These are phyloP conservation scores for Gadus chalcogrammus DNA, from an alignment of 2,113 vertebrate genomes.

Conservation along the genomic window DNA sequence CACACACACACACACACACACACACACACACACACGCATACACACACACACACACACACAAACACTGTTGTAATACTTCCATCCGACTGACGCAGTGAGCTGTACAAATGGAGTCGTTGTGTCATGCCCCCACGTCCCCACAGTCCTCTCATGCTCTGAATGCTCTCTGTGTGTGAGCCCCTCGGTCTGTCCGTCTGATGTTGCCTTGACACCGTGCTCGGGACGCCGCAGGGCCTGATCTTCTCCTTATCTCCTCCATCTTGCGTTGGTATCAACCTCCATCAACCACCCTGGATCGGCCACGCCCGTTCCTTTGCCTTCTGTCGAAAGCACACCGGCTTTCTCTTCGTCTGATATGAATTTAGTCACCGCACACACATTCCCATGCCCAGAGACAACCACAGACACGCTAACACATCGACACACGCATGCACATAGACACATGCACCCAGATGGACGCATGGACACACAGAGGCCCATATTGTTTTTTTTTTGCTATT, in stretches of 20 bases:
- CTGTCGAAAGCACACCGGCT: conserved; percentile 1
- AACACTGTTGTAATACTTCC: too few species aligned
- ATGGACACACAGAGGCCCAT: background rate
- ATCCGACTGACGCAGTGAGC: too few species aligned
- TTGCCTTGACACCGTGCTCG: too few species aligned
- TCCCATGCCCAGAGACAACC: background rate
- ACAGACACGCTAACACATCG: background rate
- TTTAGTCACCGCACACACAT: background rate
- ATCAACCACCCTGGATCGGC: conserved; percentile 1
- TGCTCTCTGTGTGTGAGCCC: too few species aligned
- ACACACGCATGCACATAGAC: background rate
- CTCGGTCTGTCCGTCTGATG: too few species aligned
- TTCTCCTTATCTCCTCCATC: conserved; percentile 18
- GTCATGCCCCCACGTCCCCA: too few species aligned
- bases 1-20: too few species aligned
- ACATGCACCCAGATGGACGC: background rate
- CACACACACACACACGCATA: too few species aligned
- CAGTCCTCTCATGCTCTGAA: too few species aligned
- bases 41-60: too few species aligned
- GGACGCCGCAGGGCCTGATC: conserved; percentile 10
- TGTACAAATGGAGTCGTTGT: too few species aligned
- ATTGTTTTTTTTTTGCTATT: background rate
- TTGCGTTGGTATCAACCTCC: conserved; percentile 22
- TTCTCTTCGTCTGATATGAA: background rate
- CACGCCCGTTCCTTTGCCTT: conserved; percentile 12